A percentile compares a stretch with the other conserved stretches of the same genome.
Conservation (phyloP, 2,797 vertebrate genomes). For the Neosalanx taihuensis region DNA sequence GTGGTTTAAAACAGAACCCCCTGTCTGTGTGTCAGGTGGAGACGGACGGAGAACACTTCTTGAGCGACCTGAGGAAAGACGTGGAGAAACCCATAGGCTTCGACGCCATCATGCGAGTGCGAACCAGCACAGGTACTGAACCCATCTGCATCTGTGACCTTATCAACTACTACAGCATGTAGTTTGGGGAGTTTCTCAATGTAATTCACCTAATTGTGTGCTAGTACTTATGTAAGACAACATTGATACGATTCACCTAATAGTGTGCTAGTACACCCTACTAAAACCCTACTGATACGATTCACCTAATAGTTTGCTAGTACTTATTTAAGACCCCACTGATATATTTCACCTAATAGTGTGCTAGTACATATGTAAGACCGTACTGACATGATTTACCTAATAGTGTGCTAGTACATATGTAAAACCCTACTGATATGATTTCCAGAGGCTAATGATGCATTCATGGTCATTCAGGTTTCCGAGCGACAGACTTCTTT, state of each 20-base stretch:
- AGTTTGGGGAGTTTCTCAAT: too few species aligned
- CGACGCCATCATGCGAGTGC: slow-evolving; percentile 93
- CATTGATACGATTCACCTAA: background rate
- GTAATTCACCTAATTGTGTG: too few species aligned
- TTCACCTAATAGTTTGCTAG: too few species aligned
- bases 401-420: background rate
- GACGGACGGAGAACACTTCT: slow-evolving; percentile 82
- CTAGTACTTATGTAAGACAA: too few species aligned
- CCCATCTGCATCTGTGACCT: background rate
- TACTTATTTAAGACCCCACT: too few species aligned
- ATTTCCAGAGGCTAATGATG: background rate
- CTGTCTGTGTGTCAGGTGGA: slow-evolving; percentile 72
- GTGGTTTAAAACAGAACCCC: slow-evolving; percentile 40
- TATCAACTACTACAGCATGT: too few species aligned
- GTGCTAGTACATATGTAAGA: background rate
- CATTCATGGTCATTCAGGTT: slow-evolving; percentile 69
- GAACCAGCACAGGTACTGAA: slow-evolving; percentile 91
- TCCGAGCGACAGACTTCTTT: slow-evolving; percentile 94
- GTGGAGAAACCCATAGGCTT: slow-evolving; percentile 86
- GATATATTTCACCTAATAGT: background rate
- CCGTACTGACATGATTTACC: background rate
- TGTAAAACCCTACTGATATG: background rate
- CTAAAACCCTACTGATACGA: too few species aligned
- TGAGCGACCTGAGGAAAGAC: slow-evolving; percentile 86
- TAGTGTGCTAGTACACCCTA: too few species aligned